These are phyloP conservation scores for Podarcis raffonei DNA, from an alignment of 2,113 vertebrate genomes.

Conservation along the genomic window DNA sequence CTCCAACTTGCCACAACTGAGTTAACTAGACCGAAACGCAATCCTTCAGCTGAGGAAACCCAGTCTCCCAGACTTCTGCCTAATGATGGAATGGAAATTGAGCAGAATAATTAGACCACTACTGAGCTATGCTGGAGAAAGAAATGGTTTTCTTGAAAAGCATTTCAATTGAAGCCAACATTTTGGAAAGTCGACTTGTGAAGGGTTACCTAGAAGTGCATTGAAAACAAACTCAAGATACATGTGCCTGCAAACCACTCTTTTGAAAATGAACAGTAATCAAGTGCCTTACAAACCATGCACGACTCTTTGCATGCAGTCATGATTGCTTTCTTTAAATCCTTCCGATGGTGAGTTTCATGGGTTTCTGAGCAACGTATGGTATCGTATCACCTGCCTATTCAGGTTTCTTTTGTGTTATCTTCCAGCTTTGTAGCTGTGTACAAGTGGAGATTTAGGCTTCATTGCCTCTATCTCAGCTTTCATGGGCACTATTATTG, in stretches of 20 bases:
- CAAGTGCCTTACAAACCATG: background rate
- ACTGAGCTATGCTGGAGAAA: background rate
- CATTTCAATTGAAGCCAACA: background rate
- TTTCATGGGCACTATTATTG: slow-evolving; percentile 59
- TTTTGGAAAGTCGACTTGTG: rapidly evolving
- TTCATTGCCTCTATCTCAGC: slow-evolving; percentile 51
- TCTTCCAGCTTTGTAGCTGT: slow-evolving; percentile 23
- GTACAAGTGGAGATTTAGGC: slow-evolving; percentile 53
- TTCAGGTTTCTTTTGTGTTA: slow-evolving; percentile 25
- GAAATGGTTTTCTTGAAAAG: background rate
- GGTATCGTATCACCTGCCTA: slow-evolving; percentile 19
- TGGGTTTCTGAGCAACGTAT: slow-evolving; percentile 57
- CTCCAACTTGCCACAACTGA: background rate
- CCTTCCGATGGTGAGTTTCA: slow-evolving; percentile 13
- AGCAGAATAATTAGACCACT: background rate
- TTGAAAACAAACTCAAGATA: background rate
- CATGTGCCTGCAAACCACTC: background rate
- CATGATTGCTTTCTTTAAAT: slow-evolving; percentile 30
- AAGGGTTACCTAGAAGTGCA: background rate
- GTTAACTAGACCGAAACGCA: background rate
- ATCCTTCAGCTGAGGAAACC: background rate
- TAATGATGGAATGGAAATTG: background rate
- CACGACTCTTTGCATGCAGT: background rate
- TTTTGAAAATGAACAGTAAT: background rate
- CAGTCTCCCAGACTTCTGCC: background rate